These are phyloP conservation scores for Gallinago solitaria DNA, from an alignment of 2,797 vertebrate species.

Conservation along the genomic window DNA sequence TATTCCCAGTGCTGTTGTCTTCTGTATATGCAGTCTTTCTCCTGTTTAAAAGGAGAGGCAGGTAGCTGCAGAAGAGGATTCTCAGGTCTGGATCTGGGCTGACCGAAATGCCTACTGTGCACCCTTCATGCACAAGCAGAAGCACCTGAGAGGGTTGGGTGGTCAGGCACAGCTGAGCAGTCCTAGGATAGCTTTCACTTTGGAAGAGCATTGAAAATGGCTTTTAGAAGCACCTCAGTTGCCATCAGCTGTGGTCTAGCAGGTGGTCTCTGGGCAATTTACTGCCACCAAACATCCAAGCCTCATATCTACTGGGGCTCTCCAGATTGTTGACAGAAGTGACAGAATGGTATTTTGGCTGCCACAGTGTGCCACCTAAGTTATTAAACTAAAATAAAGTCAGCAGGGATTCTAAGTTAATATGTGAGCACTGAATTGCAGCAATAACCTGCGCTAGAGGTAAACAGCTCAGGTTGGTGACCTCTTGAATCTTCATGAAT, in stretches of 20 bases:
- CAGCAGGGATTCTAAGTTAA: neutral
- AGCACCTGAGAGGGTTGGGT: neutral
- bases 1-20: neutral
- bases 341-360: constrained; percentile 3
- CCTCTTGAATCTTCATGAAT: neutral
- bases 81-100: neutral
- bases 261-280: neutral
- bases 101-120: neutral
- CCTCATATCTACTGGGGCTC: neutral
- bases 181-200: neutral
- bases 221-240: neutral
- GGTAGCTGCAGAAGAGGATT: neutral
- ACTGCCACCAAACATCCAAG: neutral
- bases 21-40: neutral
- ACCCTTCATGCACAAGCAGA: neutral
- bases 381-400: constrained; percentile 4
- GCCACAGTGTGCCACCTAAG: neutral
- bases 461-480: neutral
- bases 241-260: neutral
- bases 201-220: neutral
- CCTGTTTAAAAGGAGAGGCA: neutral
- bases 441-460: neutral
- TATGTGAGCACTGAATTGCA: neutral
- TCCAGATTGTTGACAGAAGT: neutral
- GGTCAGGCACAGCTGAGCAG: neutral